Conservation (phyloP, 2,888 invertebrate species). For the Pandemis heparana region DNA sequence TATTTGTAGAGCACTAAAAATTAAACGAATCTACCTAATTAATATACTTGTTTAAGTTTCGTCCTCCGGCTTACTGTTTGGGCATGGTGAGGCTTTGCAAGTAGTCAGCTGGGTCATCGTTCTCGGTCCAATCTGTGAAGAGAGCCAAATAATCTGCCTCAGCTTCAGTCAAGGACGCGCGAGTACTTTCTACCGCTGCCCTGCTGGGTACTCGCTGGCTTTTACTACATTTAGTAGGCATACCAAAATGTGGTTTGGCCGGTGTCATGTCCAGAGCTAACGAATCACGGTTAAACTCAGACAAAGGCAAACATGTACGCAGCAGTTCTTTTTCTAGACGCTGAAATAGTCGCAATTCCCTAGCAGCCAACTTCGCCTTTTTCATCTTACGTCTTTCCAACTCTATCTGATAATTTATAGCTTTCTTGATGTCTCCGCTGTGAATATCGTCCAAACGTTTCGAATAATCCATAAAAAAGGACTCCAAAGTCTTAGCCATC, state of each 20-base stretch:
- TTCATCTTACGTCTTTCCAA: conserved; percentile 80
- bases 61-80: conserved; percentile 21
- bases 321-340: conserved; percentile 76
- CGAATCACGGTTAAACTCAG: conserved; percentile 1
- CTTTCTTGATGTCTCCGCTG: conserved; percentile 78
- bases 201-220: neutral
- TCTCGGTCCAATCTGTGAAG: conserved; percentile 75
- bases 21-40: neutral
- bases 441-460: conserved; percentile 85
- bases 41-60: neutral
- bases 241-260: neutral
- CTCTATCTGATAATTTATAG: conserved; percentile 81
- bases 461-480: conserved; percentile 79
- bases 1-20: conserved; percentile 25
- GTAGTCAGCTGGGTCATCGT: conserved; percentile 67
- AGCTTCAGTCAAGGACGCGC: conserved; percentile 59
- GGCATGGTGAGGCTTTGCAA: conserved; percentile 53
- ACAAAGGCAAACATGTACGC: conserved; percentile 20
- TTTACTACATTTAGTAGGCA: neutral
- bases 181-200: conserved; percentile 3
- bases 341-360: conserved; percentile 83
- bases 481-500: conserved; percentile 87
- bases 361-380: conserved; percentile 84
- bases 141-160: conserved; percentile 70
- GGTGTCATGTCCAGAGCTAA: neutral